These are phyloP conservation scores for Cantharis flavilabris DNA, from an alignment of 2,888 invertebrate species.

Conservation along the genomic window DNA sequence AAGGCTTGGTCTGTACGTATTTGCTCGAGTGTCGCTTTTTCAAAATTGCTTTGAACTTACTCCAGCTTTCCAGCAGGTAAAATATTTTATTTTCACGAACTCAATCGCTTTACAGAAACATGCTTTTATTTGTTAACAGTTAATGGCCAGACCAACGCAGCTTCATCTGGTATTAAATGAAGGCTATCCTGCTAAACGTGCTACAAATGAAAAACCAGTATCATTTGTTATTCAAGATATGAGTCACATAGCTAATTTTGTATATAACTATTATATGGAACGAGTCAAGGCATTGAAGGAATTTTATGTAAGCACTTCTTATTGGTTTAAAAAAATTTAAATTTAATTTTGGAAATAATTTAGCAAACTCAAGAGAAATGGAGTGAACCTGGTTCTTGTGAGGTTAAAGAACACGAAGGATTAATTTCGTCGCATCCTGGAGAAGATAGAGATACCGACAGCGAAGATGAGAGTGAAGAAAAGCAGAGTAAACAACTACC, in stretches of 20 bases:
- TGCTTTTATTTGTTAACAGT: slow-evolving; percentile 56
- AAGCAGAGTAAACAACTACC: slow-evolving; percentile 43
- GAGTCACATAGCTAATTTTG: slow-evolving; percentile 94
- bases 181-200: slow-evolving; percentile 73
- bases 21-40: slow-evolving; percentile 91
- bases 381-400: slow-evolving; percentile 66
- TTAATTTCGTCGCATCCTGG: slow-evolving; percentile 71
- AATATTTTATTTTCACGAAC: neutral
- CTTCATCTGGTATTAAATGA: slow-evolving; percentile 82
- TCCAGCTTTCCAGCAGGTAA: slow-evolving; percentile 89
- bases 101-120: neutral
- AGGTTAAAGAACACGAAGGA: slow-evolving; percentile 60
- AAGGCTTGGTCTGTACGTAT: slow-evolving; percentile 93
- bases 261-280: slow-evolving; percentile 88
- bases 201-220: slow-evolving; percentile 54
- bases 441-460: slow-evolving; percentile 65
- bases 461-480: slow-evolving; percentile 63
- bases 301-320: slow-evolving; percentile 43
- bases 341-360: slow-evolving; percentile 12
- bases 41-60: slow-evolving; percentile 96
- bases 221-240: slow-evolving; percentile 78
- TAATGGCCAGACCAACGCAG: slow-evolving; percentile 80
- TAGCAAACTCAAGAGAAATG: slow-evolving; percentile 59
- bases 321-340: neutral
- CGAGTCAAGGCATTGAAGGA: slow-evolving; percentile 69